Conservation (phyloP, 30 jellyfish, hydroid and myxozoan species). For the Sanderia malayensis region DNA sequence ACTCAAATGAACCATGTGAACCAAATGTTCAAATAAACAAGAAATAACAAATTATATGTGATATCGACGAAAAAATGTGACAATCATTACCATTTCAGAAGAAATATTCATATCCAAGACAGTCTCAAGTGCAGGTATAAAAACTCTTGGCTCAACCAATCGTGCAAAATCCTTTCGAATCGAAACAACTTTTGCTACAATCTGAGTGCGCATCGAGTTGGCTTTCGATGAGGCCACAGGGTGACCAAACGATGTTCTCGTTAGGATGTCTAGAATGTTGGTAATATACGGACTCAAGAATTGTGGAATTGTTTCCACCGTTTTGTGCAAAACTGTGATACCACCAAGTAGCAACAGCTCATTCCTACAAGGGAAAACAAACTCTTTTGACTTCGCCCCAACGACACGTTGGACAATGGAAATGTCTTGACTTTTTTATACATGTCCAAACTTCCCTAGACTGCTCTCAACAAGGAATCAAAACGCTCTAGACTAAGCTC, state of each 20-base stretch:
- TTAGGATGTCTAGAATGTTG: conserved; percentile 29
- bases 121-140: conserved; percentile 66
- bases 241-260: conserved; percentile 5
- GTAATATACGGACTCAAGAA: conserved; percentile 87
- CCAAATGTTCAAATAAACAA: too few relatives aligned
- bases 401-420: too few relatives aligned
- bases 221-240: not conserved
- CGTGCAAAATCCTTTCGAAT: conserved; percentile 52
- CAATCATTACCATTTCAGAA: conserved; percentile 46
- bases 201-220: conserved; percentile 15
- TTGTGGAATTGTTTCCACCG: conserved; percentile 50
- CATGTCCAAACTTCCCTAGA: too few relatives aligned
- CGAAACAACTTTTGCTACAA: conserved; percentile 25
- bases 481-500: too few relatives aligned
- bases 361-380: conserved; percentile 44
- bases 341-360: conserved; percentile 45
- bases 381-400: too few relatives aligned
- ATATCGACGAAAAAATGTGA: too few relatives aligned
- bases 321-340: conserved; percentile 58
- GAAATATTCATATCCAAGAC: conserved; percentile 40
- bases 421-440: too few relatives aligned
- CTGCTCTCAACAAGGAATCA: too few relatives aligned
- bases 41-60: too few relatives aligned
- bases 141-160: conserved; percentile 60
- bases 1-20: too few relatives aligned